These are phyloP conservation scores for Notodonta ziczac DNA, from an alignment of 2,888 invertebrate species.

Conservation along the genomic window DNA sequence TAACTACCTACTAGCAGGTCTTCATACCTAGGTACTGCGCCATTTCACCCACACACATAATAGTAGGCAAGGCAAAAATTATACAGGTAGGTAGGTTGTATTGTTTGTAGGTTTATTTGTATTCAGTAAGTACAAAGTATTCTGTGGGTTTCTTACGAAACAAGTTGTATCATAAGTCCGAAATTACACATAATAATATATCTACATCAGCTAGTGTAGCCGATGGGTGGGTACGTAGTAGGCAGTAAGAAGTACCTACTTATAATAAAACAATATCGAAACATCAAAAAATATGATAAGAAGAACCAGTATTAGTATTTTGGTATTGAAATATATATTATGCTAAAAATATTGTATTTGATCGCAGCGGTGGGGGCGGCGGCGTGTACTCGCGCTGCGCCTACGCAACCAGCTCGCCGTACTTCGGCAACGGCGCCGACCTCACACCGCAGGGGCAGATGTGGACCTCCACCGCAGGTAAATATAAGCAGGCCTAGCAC, in stretches of 20 bases:
- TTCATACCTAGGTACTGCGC: too few relatives aligned
- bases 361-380: slow-evolving; percentile 43
- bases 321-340: neutral
- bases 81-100: too few relatives aligned
- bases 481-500: too few relatives aligned
- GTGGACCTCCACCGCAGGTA: slow-evolving; percentile 68
- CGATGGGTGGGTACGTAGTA: neutral
- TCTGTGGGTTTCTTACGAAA: too few relatives aligned
- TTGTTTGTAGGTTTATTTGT: too few relatives aligned
- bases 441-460: slow-evolving; percentile 60
- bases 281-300: neutral
- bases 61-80: too few relatives aligned
- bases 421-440: slow-evolving; percentile 62
- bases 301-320: neutral
- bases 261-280: neutral
- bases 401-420: slow-evolving; percentile 63
- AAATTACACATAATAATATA: too few relatives aligned
- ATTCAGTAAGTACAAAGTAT: too few relatives aligned
- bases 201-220: too few relatives aligned
- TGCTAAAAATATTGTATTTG: slow-evolving; percentile 8
- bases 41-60: too few relatives aligned
- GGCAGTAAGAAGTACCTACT: neutral
- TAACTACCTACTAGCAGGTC: too few relatives aligned
- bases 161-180: too few relatives aligned
- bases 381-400: slow-evolving; percentile 64